A percentile compares a stretch with the other conserved stretches of the same genome.
These are phyloP conservation scores for Trachymyrmex septentrionalis DNA, from an alignment of 1,140 invertebrate species.

Conservation along the genomic window DNA sequence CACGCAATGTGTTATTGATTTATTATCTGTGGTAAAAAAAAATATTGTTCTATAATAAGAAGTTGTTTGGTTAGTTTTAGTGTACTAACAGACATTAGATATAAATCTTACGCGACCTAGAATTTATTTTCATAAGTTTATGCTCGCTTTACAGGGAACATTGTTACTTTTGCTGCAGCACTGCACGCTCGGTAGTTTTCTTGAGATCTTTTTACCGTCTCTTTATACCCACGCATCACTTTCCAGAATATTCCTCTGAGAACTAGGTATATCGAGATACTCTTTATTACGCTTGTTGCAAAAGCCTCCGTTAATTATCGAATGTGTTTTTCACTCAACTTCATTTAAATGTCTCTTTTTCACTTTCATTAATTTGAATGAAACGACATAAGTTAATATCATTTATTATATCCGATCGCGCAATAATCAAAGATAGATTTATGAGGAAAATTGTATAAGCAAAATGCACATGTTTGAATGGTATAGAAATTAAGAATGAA, in stretches of 20 bases:
- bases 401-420: neutral
- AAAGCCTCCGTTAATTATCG: slow-evolving; percentile 44
- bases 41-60: neutral
- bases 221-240: slow-evolving; percentile 54
- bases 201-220: slow-evolving; percentile 45
- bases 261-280: slow-evolving; percentile 46
- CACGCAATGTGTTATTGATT: neutral
- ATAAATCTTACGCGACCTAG: neutral
- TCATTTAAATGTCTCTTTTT: neutral
- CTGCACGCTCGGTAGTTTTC: slow-evolving; percentile 3
- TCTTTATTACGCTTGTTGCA: slow-evolving; percentile 35
- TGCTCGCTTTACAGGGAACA: neutral
- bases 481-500: neutral
- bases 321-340: slow-evolving; percentile 20
- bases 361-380: neutral
- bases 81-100: neutral
- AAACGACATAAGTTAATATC: neutral
- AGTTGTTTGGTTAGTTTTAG: neutral
- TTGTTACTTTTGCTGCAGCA: slow-evolving; percentile 5
- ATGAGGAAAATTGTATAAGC: neutral
- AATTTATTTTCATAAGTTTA: slow-evolving; percentile 31
- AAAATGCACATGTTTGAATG: neutral
- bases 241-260: slow-evolving; percentile 46
- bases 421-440: slow-evolving; percentile 7
- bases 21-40: neutral